These are phyloP conservation scores for Melieria picta DNA, from an alignment of 2,888 invertebrate genomes.

Conservation along the genomic window DNA sequence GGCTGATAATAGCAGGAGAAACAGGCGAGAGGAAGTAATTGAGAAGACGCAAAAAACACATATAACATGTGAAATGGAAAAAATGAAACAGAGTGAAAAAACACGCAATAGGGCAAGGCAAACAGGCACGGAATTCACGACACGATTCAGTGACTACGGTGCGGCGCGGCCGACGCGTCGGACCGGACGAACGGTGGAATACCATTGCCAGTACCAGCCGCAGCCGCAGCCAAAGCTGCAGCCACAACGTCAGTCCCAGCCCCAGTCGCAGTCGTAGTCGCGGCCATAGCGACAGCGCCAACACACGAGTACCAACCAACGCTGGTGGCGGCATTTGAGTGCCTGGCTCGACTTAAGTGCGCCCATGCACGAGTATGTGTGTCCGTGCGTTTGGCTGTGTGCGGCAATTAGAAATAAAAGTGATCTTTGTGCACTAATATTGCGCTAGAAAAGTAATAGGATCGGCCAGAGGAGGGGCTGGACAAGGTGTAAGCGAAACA, in stretches of 20 bases:
- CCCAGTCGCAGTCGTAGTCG: not conserved
- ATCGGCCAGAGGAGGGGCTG: too few species aligned
- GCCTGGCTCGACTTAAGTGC: not conserved
- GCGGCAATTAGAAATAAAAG: not conserved
- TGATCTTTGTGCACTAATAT: too few species aligned
- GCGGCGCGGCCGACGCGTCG: too few species aligned
- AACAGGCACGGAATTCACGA: conserved; percentile 37
- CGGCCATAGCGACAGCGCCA: not conserved
- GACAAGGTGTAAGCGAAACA: too few species aligned
- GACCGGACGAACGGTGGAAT: too few species aligned
- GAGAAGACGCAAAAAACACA: conserved; percentile 22
- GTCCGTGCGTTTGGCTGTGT: conserved; percentile 32
- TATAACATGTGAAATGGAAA: conserved; percentile 14
- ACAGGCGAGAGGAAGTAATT: conserved; percentile 29
- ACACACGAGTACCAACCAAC: too few species aligned
- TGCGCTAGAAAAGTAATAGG: too few species aligned
- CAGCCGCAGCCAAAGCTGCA: too few species aligned
- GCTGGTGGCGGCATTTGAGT: not conserved
- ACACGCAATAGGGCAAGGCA: conserved; percentile 32
- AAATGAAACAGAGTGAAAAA: conserved; percentile 13
- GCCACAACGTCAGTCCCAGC: not conserved
- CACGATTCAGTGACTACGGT: conserved; percentile 32
- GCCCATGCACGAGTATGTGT: conserved; percentile 9
- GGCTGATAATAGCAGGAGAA: not conserved
- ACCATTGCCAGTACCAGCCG: too few species aligned